Evolutionary conservation across 2,797 vertebrate species (phyloP).

Genomic region (Megalops cyprinoides): DNA sequence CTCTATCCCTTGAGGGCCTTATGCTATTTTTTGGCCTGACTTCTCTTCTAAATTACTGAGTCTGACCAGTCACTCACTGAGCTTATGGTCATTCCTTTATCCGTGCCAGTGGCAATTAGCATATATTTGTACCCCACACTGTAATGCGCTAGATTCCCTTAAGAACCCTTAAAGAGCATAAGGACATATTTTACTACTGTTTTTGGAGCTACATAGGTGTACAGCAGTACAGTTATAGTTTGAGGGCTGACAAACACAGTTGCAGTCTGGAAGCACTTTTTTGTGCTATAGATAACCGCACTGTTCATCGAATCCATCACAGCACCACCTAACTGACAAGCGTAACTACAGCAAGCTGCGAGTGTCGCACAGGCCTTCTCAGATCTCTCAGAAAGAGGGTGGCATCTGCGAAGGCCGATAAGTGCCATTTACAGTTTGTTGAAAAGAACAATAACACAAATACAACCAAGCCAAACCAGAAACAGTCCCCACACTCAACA

Average conservation of each 20-base stretch:
- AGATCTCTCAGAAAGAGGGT: not conserved
- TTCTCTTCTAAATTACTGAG: not conserved
- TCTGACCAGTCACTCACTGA: not conserved
- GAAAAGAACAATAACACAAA: not conserved
- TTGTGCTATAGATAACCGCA: not conserved
- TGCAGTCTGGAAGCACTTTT: not conserved
- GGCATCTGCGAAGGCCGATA: not conserved
- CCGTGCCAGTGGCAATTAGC: no score
- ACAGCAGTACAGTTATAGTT: not conserved
- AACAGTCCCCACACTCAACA: conserved; percentile 32
- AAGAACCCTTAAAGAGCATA: no score
- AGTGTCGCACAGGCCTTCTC: not conserved
- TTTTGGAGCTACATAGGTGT: not conserved
- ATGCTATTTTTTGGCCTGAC: not conserved
- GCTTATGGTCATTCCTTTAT: no score
- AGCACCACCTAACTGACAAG: not conserved
- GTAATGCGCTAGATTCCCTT: no score
- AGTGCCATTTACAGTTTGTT: not conserved
- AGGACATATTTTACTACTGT: no score
- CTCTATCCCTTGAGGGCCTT: not conserved
- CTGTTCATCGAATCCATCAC: not conserved
- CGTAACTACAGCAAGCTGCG: not conserved
- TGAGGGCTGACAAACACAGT: not conserved
- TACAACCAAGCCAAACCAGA: not conserved
- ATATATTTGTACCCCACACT: no score